A percentile compares a stretch with the other conserved stretches of the same genome.
Evolutionary conservation across 2,888 invertebrate genomes (phyloP).

Genomic region (Flexamia atlantica): DNA sequence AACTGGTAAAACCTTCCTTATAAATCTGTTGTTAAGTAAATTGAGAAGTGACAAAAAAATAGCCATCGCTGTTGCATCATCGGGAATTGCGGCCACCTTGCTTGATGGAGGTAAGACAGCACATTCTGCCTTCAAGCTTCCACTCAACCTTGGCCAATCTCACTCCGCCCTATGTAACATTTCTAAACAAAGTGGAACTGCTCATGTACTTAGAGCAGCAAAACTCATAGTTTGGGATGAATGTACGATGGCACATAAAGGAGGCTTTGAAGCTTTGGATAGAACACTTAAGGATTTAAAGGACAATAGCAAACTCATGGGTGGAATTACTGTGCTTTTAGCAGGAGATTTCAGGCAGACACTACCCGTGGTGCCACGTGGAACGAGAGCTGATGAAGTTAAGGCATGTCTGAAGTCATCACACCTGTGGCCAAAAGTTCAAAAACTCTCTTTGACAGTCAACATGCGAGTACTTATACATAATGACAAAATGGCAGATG

Average conservation of each 20-base stretch:
- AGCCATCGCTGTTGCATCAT: constrained; percentile 32
- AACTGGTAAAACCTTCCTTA: constrained; percentile 48
- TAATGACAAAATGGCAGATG: constrained; percentile 13
- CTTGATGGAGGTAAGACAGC: constrained; percentile 25
- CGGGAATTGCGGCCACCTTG: constrained; percentile 19
- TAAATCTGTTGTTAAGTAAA: constrained; percentile 8
- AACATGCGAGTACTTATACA: constrained; percentile 36
- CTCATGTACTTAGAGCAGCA: constrained; percentile 13
- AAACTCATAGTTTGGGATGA: constrained; percentile 52
- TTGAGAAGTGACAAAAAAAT: constrained; percentile 14
- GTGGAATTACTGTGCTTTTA: constrained; percentile 35
- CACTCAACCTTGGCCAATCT: constrained; percentile 15
- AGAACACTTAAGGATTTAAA: constrained; percentile 45
- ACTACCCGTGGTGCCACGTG: constrained; percentile 37
- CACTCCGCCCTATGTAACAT: constrained; percentile 18
- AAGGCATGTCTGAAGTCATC: constrained; percentile 33
- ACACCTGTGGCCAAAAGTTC: constrained; percentile 24
- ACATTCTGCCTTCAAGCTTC: constrained; percentile 43
- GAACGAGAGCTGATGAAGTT: constrained; percentile 35
- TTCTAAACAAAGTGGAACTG: constrained; percentile 8
- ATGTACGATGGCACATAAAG: constrained; percentile 37
- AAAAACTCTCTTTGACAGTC: constrained; percentile 18
- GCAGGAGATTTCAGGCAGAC: constrained; percentile 42
- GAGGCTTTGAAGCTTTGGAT: constrained; percentile 25
- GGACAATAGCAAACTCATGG: background rate